Evolutionary conservation across 1,140 invertebrate genomes (phyloP), one percentile per base, ranked within the genome.

Genomic region (Pemphigus obesinymphae): DNA sequence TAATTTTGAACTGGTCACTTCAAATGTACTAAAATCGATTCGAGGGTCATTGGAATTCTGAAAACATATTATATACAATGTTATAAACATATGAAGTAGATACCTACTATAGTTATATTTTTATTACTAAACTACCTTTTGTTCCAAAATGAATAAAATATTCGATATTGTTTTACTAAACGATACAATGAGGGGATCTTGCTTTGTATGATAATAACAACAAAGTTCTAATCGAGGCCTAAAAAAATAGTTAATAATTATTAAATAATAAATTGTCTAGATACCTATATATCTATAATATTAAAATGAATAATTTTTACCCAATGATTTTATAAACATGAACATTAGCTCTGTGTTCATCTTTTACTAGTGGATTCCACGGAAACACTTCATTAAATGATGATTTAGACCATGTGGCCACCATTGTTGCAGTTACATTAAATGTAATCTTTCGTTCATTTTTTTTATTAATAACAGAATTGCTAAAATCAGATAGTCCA

Each of bases 331-430:
- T 89, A 84, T 94, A 92, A 5, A 95, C 88, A 87, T 93, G 92
- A 81, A 95, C 89, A 88, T 95, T 95, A 45, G 93, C 93, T 84
- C 92, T 89, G 87, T 95, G 93, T 84, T 92, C 90, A 86, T 95
- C 93, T 86, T 92, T 92, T 29, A 92, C 89, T 81, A 92, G 88
- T 40, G 94, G 94, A 86, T 92, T 92, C 94, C 94, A 95, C 13
- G 94, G 94, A 87, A 93, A 94, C 17, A 94, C 92, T 87, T 95
- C 93, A 85, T 94, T 92, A 86, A 91, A 91, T 15, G 91, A 90
- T 68, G 90, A 91, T 86, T 92, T 91, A 88, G 93, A 94, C 93
- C 93, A 95, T 76, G 93, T 90, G 83, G 92, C 86, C 82, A 91
- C 86, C 91, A 91, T 68, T 70, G 80, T 29, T 29, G 66, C 63